These are phyloP conservation scores for Merodon equestris DNA, from an alignment of 2,888 invertebrate species.

Conservation along the genomic window DNA sequence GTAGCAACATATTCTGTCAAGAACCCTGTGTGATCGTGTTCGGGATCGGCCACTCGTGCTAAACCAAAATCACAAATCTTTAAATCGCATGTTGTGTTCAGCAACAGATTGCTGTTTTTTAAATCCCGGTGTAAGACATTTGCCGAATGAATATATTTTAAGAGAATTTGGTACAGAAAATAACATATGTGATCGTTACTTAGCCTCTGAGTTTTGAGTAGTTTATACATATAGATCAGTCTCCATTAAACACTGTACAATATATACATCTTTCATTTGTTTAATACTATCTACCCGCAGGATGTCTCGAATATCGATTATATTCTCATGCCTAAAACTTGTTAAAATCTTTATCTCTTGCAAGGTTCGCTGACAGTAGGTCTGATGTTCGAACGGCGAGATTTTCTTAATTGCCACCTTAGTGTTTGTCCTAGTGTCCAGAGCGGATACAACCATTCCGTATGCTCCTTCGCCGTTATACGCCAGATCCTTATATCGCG, in stretches of 20 bases:
- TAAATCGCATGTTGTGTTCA: slow-evolving; percentile 99
- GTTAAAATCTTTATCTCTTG: slow-evolving; percentile 99
- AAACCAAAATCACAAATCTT: slow-evolving; percentile 99
- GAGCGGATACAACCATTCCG: slow-evolving; percentile 99
- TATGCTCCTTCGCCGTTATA: slow-evolving; percentile 99
- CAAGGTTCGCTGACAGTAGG: slow-evolving; percentile 99
- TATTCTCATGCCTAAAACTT: slow-evolving; percentile 99
- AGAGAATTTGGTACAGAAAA: slow-evolving; percentile 98
- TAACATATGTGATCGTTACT: slow-evolving; percentile 99
- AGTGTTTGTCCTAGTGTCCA: slow-evolving; percentile 92
- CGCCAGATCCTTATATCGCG: slow-evolving; percentile 94
- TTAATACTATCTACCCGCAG: slow-evolving; percentile 96
- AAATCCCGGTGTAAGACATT: slow-evolving; percentile 99
- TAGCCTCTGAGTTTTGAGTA: slow-evolving; percentile 99
- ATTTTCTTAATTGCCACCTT: slow-evolving; percentile 99
- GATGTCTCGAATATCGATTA: slow-evolving; percentile 99
- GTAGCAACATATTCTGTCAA: slow-evolving; percentile 99
- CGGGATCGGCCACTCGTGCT: slow-evolving; percentile 99
- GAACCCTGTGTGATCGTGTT: slow-evolving; percentile 99
- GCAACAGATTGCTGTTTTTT: slow-evolving; percentile 98
- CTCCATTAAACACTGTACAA: slow-evolving; percentile 99
- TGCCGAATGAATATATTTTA: slow-evolving; percentile 99
- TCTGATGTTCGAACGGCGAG: slow-evolving; percentile 99
- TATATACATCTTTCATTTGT: slow-evolving; percentile 99
- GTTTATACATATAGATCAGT: slow-evolving; percentile 99